Base-by-base conservation (phyloP, 2,888 invertebrate genomes). In the Neoaliturus tenellus region DNA sequence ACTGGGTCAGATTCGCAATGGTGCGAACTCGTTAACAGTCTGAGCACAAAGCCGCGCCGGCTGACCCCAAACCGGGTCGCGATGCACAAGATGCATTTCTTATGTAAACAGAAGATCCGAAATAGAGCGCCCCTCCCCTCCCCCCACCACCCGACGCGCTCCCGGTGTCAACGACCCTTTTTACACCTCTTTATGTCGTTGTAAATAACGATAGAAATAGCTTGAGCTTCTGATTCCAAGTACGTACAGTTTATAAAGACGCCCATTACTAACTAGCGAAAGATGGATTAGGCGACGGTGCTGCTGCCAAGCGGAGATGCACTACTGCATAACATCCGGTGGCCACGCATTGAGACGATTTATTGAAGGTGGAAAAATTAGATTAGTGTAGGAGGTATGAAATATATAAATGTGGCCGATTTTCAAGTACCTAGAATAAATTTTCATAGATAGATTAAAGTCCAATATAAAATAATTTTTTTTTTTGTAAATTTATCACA, bases 171-270 rank as follows among this genome's bases (percentile, higher is more conserved):
- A 31, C 71, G 82, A 82, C 82, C 82, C 82, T 82, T 82, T 82
- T 82, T 82, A 73, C 73, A 35, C 73, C 73, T 82, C 82, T 82
- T 82, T 73, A 82, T 73, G 73, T 82, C 82, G 82, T 82, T 82
- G 82, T 82, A 82, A 82, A 82, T 82, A 82, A 73, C 78, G 78
- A 78, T 78, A 35, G 35, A 78, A 78, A 78, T 78, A 78, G 78
- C 51, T n/a, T 20, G 33, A 48, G 78, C 55, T 51, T 75, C 75
- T 75, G 28, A 75, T 75, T 75, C 75, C 75, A 44, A 75, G 55
- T 78, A 51, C 75, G 75, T 31, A 12, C 28, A 78, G 25, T 78
- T 78, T 51, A 78, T 78, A 78, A 75, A 75, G 48, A 75, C 44
- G 25, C 10, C 75, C 41, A 48, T 75, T 75, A 51, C 78, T 78